Conservation (phyloP, 2,888 invertebrate genomes). For the Drosophila siamana region DNA sequence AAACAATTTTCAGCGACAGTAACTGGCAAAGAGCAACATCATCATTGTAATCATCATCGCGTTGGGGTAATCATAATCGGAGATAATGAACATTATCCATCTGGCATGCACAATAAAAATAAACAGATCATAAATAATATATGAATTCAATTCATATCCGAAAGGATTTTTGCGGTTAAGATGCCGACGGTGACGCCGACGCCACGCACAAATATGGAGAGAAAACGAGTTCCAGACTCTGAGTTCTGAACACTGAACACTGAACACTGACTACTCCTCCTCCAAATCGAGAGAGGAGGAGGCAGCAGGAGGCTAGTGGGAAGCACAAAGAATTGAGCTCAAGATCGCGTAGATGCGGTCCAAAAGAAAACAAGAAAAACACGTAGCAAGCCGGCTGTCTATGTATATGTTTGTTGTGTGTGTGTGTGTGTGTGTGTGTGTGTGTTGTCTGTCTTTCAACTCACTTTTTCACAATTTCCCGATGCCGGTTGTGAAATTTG, state of each 20-base stretch:
- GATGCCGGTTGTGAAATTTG: conserved; percentile 76
- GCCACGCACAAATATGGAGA: conserved; percentile 74
- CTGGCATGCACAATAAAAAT: conserved; percentile 79
- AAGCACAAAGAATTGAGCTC: conserved; percentile 45
- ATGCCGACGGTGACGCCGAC: conserved; percentile 32
- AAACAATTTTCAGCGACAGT: conserved; percentile 37
- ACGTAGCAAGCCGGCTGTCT: conserved; percentile 51
- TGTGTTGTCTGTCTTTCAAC: conserved; percentile 49
- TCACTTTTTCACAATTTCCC: conserved; percentile 79
- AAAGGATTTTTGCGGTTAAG: conserved; percentile 80
- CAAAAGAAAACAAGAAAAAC: conserved; percentile 80
- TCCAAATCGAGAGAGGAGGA: too few relatives aligned
- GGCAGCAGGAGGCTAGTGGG: conserved; percentile 3
- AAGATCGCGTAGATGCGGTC: conserved; percentile 71
- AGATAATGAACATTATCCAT: conserved; percentile 58
- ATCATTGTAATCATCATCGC: conserved; percentile 25
- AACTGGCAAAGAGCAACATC: conserved; percentile 10
- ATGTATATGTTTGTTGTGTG: background rate
- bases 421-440: conserved; percentile 8
- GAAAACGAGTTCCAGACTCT: conserved; percentile 62
- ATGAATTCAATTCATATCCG: conserved; percentile 82
- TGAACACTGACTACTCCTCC: conserved; percentile 9
- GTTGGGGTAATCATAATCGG: conserved; percentile 12
- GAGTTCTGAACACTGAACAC: conserved; percentile 14
- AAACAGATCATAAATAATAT: conserved; percentile 81